Conservation (phyloP, 2,113 vertebrate species). For the Paramisgurnus dabryanus region DNA sequence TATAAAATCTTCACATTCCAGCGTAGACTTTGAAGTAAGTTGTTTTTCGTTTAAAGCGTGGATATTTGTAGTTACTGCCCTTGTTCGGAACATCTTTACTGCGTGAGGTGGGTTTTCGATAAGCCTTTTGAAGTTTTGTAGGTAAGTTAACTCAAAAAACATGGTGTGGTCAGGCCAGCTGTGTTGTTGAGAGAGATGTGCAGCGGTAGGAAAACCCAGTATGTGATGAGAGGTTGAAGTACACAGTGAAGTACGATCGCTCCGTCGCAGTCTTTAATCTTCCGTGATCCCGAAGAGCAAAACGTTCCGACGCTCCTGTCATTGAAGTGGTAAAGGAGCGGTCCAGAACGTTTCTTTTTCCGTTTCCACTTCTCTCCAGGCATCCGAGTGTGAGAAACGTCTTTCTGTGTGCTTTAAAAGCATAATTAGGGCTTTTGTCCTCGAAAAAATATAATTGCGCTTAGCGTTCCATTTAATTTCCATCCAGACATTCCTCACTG, state of each 20-base stretch:
- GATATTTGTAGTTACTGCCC: conserved; percentile 1
- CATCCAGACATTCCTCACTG: conserved; percentile 16
- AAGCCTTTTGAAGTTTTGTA: conserved; percentile 28
- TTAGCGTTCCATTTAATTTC: conserved; percentile 29
- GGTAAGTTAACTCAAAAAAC: conserved; percentile 26
- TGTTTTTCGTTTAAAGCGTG: conserved; percentile 16
- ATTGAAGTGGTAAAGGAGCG: conserved; percentile 56
- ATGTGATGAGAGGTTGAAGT: conserved; percentile 54
- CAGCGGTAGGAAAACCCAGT: background rate
- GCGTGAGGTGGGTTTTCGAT: background rate
- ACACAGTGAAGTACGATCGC: conserved; percentile 67
- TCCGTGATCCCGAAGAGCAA: conserved; percentile 56
- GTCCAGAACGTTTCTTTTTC: conserved; percentile 18
- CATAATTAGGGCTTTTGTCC: conserved; percentile 31
- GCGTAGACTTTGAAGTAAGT: conserved; percentile 65
- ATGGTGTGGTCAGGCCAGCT: conserved; percentile 1
- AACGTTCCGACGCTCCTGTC: conserved; percentile 42
- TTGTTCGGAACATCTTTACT: conserved; percentile 11
- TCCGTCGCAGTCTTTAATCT: conserved; percentile 71
- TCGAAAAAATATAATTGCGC: conserved; percentile 6
- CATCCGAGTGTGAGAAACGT: background rate
- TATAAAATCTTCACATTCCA: conserved; percentile 68
- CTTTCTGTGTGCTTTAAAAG: conserved; percentile 10
- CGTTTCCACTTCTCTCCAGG: background rate
- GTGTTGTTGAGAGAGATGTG: conserved; percentile 11